Base-by-base conservation (phyloP, 2,888 invertebrate genomes). In the Synergus gifuensis region DNA sequence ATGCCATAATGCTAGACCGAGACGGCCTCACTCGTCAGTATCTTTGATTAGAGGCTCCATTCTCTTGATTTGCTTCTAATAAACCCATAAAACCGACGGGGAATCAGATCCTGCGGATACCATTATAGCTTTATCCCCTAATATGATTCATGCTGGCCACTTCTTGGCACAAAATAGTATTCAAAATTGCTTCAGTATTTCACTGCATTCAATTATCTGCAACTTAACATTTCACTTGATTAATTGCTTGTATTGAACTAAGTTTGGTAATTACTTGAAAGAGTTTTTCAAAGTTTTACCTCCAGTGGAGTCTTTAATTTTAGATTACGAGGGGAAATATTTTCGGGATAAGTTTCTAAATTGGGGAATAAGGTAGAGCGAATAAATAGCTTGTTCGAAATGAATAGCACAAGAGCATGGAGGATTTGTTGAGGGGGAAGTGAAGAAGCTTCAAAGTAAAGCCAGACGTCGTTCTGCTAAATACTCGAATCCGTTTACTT, bases 1-100 rank as follows among this genome's bases (percentile, higher is more conserved):
- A 91, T 91, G 84, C 86, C 86, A 88, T 90, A 89, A 90, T 90
- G 88, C 84, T 86, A 85, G 88, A 86, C 86, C 87, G 87, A 89
- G 88, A 88, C 87, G 87, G 86, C 85, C 84, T 83, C 81, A 84
- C 85, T 90, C 90, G 85, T 91, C 90, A 89, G 90, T 88, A 89
- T 89, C 89, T 91, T 90, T 91, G 91, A 92, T 91, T 91, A 92
- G 89, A 92, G 91, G 87, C 88, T 87, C 87, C 85, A 87, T 88
- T 85, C 84, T 86, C 85, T 87, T 89, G 90, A 92, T 91, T 91
- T 89, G 88, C 91, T 90, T 89, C 90, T 90, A 89, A 91, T 91
- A 91, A 91, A 90, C 89, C 87, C 86, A 84, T 82, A 82, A 89
- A 88, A 88, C 83, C 85, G 84, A 82, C 81, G 64, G 83, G 84